Percentiles rank a stretch among this genome's conserved stretches.
Evolutionary conservation across 1,140 invertebrate genomes (phyloP).

Genomic region (Sinonovacula constricta): DNA sequence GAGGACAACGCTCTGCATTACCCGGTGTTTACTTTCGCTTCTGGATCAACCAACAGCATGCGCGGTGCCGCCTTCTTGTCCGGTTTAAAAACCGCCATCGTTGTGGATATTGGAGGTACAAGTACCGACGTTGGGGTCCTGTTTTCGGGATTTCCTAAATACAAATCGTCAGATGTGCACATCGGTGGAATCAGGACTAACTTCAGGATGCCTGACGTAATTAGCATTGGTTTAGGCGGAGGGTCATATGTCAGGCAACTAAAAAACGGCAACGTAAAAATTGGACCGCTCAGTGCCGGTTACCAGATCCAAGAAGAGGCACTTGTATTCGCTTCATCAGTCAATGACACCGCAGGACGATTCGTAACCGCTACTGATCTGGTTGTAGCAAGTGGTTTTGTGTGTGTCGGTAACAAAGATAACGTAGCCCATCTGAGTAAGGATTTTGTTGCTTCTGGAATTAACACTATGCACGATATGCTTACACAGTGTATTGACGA

Average conservation of each 20-base stretch:
- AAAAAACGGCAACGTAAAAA: background rate
- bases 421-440: slow-evolving; percentile 56
- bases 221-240: slow-evolving; percentile 74
- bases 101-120: slow-evolving; percentile 76
- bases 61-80: slow-evolving; percentile 74
- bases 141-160: slow-evolving; percentile 69
- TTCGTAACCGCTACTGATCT: slow-evolving; percentile 71
- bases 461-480: slow-evolving; percentile 63
- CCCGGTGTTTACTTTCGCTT: slow-evolving; percentile 74
- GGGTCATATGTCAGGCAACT: slow-evolving; percentile 74
- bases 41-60: slow-evolving; percentile 76
- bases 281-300: slow-evolving; percentile 73
- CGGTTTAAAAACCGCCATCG: slow-evolving; percentile 66
- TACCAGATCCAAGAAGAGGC: slow-evolving; percentile 65
- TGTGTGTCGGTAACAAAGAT: slow-evolving; percentile 52
- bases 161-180: slow-evolving; percentile 67
- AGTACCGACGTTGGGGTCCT: slow-evolving; percentile 72
- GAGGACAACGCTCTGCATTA: slow-evolving; percentile 54
- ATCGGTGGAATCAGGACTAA: slow-evolving; percentile 71
- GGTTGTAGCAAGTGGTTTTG: slow-evolving; percentile 67
- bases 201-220: slow-evolving; percentile 74
- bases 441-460: slow-evolving; percentile 41
- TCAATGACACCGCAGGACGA: slow-evolving; percentile 8
- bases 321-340: slow-evolving; percentile 53
- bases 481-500: slow-evolving; percentile 67